phyloP scores from a whole-genome alignment of 2,113 vertebrate genomes.

The Elaphurus davidianus region DNA sequence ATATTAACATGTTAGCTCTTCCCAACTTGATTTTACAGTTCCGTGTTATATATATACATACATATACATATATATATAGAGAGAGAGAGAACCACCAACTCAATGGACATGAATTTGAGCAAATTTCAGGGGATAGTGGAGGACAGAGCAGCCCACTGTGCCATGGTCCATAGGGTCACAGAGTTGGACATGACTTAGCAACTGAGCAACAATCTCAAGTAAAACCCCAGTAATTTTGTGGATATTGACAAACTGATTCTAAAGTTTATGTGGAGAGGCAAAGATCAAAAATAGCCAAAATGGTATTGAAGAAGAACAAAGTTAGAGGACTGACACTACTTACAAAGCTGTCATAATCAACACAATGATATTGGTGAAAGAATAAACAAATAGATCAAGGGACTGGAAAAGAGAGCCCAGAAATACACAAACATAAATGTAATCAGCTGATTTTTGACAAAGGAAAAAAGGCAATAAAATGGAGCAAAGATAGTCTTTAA shows the following conservation, averaged over 20 bases:
- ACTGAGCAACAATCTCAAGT: neutral
- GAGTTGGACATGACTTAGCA: neutral
- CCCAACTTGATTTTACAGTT: neutral
- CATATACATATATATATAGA: neutral
- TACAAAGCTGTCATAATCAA: neutral
- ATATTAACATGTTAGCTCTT: neutral
- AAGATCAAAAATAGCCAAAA: neutral
- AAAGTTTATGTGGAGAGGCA: neutral
- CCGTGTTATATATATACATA: neutral
- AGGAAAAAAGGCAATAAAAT: neutral
- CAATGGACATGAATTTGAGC: neutral
- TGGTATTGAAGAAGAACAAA: neutral
- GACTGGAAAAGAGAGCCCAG: neutral
- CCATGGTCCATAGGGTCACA: neutral
- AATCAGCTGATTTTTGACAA: neutral
- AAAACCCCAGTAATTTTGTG: neutral
- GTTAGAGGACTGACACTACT: neutral
- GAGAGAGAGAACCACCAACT: neutral
- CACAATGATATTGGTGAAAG: neutral
- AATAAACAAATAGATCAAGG: neutral
- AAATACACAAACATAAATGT: neutral
- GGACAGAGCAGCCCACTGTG: neutral
- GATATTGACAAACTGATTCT: neutral
- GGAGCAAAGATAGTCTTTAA: neutral
- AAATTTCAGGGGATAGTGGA: neutral